Conservation (phyloP, 2,113 vertebrate genomes). For the Sinosuthora webbiana region DNA sequence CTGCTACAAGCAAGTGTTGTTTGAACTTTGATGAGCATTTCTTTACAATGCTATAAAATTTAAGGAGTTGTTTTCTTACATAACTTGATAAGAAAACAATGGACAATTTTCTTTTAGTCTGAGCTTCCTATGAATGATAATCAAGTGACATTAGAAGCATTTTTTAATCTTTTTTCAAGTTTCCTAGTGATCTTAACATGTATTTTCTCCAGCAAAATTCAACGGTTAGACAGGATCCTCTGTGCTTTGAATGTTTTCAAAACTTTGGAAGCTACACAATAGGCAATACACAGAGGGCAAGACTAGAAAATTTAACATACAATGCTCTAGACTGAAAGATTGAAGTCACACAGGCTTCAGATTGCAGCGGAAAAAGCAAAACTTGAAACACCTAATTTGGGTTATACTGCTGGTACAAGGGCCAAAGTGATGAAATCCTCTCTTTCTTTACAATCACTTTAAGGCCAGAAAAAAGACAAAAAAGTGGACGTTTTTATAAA, state of each 20-base stretch:
- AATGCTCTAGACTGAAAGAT: neutral
- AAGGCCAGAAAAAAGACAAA: neutral
- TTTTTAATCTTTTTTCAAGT: neutral
- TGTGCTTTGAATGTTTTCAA: neutral
- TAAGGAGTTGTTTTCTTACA: neutral
- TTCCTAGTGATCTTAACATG: neutral
- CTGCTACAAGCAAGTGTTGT: neutral
- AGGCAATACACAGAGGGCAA: neutral
- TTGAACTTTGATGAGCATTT: neutral
- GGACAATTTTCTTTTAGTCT: neutral
- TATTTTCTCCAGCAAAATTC: neutral
- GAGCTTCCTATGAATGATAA: neutral
- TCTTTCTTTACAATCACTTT: neutral
- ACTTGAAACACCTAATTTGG: neutral
- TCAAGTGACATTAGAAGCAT: neutral
- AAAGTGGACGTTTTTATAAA: rapidly evolving
- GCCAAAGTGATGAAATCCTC: neutral
- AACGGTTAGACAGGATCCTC: neutral
- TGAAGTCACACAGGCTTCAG: neutral
- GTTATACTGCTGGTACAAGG: rapidly evolving
- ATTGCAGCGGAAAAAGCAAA: neutral
- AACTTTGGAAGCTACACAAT: neutral
- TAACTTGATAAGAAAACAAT: neutral
- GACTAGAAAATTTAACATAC: neutral
- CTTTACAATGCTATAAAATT: neutral